Evolutionary conservation across 2,797 vertebrate genomes (phyloP), one percentile per base, ranked within the genome.

Genomic region (Prunella strophiata): DNA sequence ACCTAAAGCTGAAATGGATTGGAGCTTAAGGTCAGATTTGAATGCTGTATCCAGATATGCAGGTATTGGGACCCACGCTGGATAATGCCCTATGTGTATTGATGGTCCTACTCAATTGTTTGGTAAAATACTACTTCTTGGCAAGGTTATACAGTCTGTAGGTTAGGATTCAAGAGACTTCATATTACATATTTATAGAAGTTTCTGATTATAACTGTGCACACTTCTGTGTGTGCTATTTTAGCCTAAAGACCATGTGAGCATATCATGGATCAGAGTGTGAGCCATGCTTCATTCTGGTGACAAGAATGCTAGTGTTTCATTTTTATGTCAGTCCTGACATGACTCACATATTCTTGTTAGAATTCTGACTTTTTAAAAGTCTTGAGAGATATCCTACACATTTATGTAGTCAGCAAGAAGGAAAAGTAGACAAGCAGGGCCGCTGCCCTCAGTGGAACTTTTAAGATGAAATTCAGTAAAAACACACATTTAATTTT

Each of bases 301-400:
- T 89, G 83, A 82, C 80, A 85, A 36, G 55, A 89, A 52, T 50
- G 25, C 38, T 67, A 30, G 19, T 13, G 2, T 73, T 88, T 72
- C 38, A 30, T 65, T 89, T 93, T 58, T 70, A 45, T 73, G 86
- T 90, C 85, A 59, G 34, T 88, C 65, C 83, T 85, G 79, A 77
- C 66, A 29, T 91, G 82, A 78, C 32, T 93, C 65, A 55, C 30
- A 9, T 65, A 80, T 58, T 84, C 82, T 67, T 67, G 30, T 79
- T 68, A 76, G 48, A 79, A 80, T 86, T 77, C 25, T 65, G 51
- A 36, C 47, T 94, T 86, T 78, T 45, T 58, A 15, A 11, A 85
- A 23, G 58, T 34, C 51, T 83, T 81, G 40, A 81, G 85, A 43
- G 22, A 16, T 43, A 61, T 20, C 47, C 68, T 65, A 75, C 40